phyloP scores from a whole-genome alignment of 2,113 vertebrate species.

The Myrmophylax atrothorax region DNA sequence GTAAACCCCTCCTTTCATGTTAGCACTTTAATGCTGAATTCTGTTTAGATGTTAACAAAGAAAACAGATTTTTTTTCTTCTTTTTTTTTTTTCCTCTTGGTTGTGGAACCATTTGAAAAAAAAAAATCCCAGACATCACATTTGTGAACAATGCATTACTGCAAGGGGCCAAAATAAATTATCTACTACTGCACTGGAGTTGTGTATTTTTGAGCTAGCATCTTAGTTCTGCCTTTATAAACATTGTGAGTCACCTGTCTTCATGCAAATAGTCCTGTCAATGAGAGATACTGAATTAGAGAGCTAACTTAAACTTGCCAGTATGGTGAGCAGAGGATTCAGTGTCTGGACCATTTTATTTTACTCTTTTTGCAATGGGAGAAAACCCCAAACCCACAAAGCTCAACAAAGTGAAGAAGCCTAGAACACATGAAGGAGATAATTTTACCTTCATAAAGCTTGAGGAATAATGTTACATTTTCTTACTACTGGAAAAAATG shows the following conservation, averaged over 20 bases:
- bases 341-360: slow-evolving; percentile 32
- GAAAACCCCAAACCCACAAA: background rate
- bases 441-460: slow-evolving; percentile 28
- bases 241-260: slow-evolving; percentile 13
- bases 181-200: background rate
- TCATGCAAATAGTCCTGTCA: slow-evolving; percentile 7
- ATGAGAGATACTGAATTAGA: slow-evolving; percentile 2
- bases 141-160: background rate
- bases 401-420: background rate
- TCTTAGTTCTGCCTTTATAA: slow-evolving; percentile 9
- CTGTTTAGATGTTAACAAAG: slow-evolving; percentile 41
- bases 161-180: slow-evolving; percentile 32
- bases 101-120: slow-evolving; percentile 27
- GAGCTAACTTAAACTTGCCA: slow-evolving; percentile 10
- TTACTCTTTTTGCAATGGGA: background rate
- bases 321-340: slow-evolving; percentile 30
- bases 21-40: slow-evolving; percentile 76
- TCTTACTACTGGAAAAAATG: background rate
- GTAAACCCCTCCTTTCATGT: slow-evolving; percentile 49
- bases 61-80: background rate
- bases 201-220: background rate
- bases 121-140: background rate
- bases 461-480: background rate
- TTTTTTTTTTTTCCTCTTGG: background rate
- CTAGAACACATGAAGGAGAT: background rate